These are phyloP conservation scores for Pseudorectes ferrugineus DNA, from an alignment of 2,113 vertebrate genomes.

Conservation along the genomic window DNA sequence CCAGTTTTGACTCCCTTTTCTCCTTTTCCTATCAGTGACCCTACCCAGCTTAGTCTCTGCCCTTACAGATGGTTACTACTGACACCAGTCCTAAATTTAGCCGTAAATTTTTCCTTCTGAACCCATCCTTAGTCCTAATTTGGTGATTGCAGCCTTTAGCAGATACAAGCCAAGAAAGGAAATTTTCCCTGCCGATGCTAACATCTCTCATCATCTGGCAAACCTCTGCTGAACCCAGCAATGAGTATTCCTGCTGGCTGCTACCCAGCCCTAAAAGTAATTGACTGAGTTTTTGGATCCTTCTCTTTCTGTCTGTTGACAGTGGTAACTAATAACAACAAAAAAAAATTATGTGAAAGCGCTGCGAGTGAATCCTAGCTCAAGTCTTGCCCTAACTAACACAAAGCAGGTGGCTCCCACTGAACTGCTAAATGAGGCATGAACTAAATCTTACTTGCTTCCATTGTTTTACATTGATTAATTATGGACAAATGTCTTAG, in stretches of 20 bases:
- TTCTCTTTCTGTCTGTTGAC: slow-evolving; percentile 26
- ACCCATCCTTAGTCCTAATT: slow-evolving; percentile 16
- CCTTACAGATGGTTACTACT: not conserved
- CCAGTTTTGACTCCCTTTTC: not conserved
- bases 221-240: not conserved
- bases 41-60: not conserved
- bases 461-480: not conserved
- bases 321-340: slow-evolving; percentile 36
- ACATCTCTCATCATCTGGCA: slow-evolving; percentile 1
- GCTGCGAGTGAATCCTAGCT: not conserved
- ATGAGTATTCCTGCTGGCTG: not conserved
- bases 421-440: not conserved
- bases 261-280: not conserved
- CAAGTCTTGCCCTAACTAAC: not conserved
- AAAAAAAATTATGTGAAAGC: not conserved
- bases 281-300: not conserved
- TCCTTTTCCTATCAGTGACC: not conserved
- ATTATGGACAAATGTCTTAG: not conserved
- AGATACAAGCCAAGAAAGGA: slow-evolving; percentile 43
- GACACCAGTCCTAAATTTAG: slow-evolving; percentile 22
- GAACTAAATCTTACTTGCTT: not conserved
- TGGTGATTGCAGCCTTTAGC: not conserved
- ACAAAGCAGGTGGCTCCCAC: not conserved
- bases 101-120: not conserved
- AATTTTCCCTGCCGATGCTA: not conserved